Conservation (phyloP, 2,888 invertebrate species). For the Diachrysia chrysitis region DNA sequence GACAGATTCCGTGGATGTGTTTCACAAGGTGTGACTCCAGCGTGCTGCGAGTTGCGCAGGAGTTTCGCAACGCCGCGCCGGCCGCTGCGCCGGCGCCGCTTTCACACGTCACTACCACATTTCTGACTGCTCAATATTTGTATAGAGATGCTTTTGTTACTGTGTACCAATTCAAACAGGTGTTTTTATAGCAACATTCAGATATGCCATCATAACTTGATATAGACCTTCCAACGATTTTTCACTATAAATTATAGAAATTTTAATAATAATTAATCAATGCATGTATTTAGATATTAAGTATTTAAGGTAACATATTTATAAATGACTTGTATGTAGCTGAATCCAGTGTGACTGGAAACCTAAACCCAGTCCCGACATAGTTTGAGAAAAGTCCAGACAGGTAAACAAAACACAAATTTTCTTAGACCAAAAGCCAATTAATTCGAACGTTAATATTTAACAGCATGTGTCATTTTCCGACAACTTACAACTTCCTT, state of each 20-base stretch:
- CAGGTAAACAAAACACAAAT: no score
- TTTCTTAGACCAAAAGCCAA: no score
- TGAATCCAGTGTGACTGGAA: no score
- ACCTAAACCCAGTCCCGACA: no score
- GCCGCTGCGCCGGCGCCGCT: slow-evolving; percentile 49
- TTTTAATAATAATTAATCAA: no score
- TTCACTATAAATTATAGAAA: no score
- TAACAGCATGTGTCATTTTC: neutral
- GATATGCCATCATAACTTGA: neutral
- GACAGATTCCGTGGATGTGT: slow-evolving; percentile 42
- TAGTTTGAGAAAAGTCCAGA: no score
- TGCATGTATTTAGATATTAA: no score
- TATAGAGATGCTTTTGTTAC: slow-evolving; percentile 18
- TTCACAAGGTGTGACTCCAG: slow-evolving; percentile 50
- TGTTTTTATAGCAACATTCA: neutral
- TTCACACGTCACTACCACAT: slow-evolving; percentile 54
- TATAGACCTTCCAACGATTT: no score
- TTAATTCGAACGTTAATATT: neutral
- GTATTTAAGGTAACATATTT: no score
- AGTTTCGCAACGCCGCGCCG: slow-evolving; percentile 49
- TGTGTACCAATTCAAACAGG: neutral
- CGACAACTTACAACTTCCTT: slow-evolving; percentile 2
- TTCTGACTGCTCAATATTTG: slow-evolving; percentile 17
- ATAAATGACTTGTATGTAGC: no score
- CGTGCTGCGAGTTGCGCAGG: slow-evolving; percentile 38